A percentile compares a stretch with the other conserved stretches of the same genome.
These are phyloP conservation scores for Clarias fuscus DNA, from an alignment of 2,797 vertebrate species.

Conservation along the genomic window DNA sequence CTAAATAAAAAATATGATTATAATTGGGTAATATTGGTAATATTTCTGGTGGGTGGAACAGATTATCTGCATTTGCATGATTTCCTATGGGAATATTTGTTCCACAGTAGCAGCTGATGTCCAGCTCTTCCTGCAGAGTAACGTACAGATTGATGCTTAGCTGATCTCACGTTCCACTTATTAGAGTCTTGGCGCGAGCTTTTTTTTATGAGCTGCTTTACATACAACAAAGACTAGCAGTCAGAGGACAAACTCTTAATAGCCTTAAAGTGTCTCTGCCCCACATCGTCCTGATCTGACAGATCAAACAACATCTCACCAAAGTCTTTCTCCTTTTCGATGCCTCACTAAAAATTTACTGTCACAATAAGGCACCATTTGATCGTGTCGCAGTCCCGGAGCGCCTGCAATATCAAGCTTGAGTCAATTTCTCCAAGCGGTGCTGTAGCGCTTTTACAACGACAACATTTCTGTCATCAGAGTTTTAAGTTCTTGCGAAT, in stretches of 20 bases:
- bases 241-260: background rate
- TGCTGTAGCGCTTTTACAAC: background rate
- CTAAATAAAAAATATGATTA: too few species aligned
- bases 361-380: slow-evolving; percentile 23
- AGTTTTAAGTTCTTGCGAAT: background rate
- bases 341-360: slow-evolving; percentile 40
- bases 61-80: too few species aligned
- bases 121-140: background rate
- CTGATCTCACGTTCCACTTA: background rate
- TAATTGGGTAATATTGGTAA: too few species aligned
- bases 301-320: background rate
- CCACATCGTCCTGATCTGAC: background rate
- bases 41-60: too few species aligned
- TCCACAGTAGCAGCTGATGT: too few species aligned
- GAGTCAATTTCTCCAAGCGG: background rate
- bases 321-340: background rate
- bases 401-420: background rate
- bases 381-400: background rate
- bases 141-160: background rate
- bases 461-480: background rate
- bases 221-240: background rate
- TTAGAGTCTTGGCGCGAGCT: background rate
- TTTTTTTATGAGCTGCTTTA: background rate
- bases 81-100: too few species aligned
- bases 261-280: background rate